A percentile compares a stretch with the other conserved stretches of the same genome.
These are phyloP conservation scores for Zelostemma sp. DNA, from an alignment of 1,140 invertebrate genomes.

Conservation along the genomic window DNA sequence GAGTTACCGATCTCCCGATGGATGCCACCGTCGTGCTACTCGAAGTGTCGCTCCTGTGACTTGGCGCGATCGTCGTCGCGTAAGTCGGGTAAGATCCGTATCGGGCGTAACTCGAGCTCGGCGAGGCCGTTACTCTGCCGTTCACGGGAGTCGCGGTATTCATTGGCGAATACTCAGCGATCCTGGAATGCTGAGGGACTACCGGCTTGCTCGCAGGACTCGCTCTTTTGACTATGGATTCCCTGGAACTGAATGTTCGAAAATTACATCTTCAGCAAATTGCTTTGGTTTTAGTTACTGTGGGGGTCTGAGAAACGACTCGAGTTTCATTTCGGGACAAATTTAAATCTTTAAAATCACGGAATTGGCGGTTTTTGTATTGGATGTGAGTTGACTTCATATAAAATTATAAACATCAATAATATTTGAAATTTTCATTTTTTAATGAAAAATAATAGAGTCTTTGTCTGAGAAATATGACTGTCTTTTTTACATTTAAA, in stretches of 20 bases:
- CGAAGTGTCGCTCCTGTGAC: constrained; percentile 57
- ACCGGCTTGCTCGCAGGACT: constrained; percentile 33
- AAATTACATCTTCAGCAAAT: too few relatives aligned
- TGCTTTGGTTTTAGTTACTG: too few relatives aligned
- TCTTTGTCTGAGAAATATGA: too few relatives aligned
- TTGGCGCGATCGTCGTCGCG: constrained; percentile 62
- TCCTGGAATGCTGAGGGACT: constrained; percentile 24
- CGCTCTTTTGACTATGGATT: constrained; percentile 47
- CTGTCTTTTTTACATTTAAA: too few relatives aligned
- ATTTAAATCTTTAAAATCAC: too few relatives aligned
- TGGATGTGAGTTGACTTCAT: too few relatives aligned
- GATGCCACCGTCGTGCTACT: constrained; percentile 61
- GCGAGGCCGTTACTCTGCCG: constrained; percentile 47
- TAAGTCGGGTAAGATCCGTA: constrained; percentile 52
- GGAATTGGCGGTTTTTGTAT: too few relatives aligned
- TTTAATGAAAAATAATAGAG: too few relatives aligned
- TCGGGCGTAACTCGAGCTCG: constrained; percentile 48
- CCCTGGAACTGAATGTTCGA: constrained; percentile 42
- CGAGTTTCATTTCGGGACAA: too few relatives aligned
- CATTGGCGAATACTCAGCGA: constrained; percentile 47
- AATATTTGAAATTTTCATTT: too few relatives aligned
- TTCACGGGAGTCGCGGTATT: constrained; percentile 48
- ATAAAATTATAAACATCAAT: too few relatives aligned
- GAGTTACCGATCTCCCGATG: constrained; percentile 23
- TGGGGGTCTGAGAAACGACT: too few relatives aligned